Evolutionary conservation across 2,888 invertebrate genomes (phyloP), one percentile per base, ranked within the genome.

Genomic region (Cartodere bifasciata): DNA sequence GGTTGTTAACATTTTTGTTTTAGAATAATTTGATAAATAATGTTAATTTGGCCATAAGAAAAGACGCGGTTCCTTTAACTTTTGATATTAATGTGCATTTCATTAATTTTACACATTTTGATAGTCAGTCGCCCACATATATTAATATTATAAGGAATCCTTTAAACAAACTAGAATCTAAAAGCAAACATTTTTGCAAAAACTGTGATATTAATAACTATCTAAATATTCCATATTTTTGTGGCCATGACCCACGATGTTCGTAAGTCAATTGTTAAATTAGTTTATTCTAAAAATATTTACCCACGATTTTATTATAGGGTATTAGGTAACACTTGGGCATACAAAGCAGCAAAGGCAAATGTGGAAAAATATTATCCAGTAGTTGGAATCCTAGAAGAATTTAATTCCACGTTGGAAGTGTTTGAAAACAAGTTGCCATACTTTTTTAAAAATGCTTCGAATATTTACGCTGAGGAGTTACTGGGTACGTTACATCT

Each of bases 91-190:
- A 70, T 43, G 58, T 71, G 1, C 65, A 67, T 46, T 75, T 72
- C 47, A 52, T 72, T 10, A 72, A 75, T 53, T 74, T 75, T 49
- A 66, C 68, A 3, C 48, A 57, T 22, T 70, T 64, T 42, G 68
- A 64, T 17, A 60, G 60, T 32, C 69, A 69, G 43, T 65, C 68
- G 10, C 73, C 73, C 3, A 67, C 67, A 10, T 73, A 66, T 49
- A 60, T 75, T 35, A 72, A 70, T 43, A 43, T 75, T 24, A 63
- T 75, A 22, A 58, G 74, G 41, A 67, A 75, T 46, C 75, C 75
- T 1, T 53, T 69, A 12, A 68, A 70, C 41, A 66, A 59, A 47
- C 55, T 64, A n/a, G n/a, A n/a, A 20, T 20, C 20, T 20, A 20
- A 6, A 20, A n/a, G n/a, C 20, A 20, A 6, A 7, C 7, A 20